Percentiles rank a stretch among this genome's conserved stretches.
Conservation (phyloP, 2,797 vertebrate genomes). For the Typhlichthys subterraneus region DNA sequence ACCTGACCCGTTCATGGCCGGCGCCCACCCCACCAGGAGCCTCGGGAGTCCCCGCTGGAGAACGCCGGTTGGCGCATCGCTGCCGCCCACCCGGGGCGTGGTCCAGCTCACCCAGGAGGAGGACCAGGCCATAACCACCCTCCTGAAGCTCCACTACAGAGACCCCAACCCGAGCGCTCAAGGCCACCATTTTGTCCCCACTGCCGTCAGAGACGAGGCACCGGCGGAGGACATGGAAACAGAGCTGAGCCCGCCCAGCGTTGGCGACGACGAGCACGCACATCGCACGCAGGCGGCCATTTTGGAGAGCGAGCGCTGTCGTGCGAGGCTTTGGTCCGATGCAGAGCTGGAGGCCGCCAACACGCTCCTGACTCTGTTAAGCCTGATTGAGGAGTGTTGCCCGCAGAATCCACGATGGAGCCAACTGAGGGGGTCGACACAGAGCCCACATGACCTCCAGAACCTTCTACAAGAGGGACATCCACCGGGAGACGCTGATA, state of each 20-base stretch:
- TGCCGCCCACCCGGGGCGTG: slow-evolving; percentile 6
- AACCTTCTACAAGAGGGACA: not conserved
- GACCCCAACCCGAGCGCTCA: not conserved
- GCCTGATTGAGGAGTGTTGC: not conserved
- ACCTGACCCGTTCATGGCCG: slow-evolving; percentile 55
- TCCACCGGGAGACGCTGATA: not conserved
- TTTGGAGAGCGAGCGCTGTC: not conserved
- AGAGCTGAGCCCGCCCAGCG: not conserved
- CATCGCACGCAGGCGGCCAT: not conserved
- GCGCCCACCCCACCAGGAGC: slow-evolving; percentile 19
- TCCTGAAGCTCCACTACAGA: slow-evolving; percentile 63
- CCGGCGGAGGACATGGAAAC: not conserved
- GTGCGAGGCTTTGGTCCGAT: slow-evolving; percentile 30
- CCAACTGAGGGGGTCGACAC: not conserved
- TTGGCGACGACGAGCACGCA: too few species aligned
- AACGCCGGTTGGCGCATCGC: not conserved
- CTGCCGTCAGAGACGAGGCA: not conserved
- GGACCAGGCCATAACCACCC: slow-evolving; percentile 67
- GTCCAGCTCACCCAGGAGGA: slow-evolving; percentile 68
- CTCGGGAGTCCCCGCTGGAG: too few species aligned
- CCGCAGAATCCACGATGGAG: slow-evolving; percentile 1
- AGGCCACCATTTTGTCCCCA: not conserved
- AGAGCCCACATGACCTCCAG: not conserved
- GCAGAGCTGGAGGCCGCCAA: slow-evolving; percentile 46
- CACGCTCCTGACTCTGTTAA: slow-evolving; percentile 38